Conservation (phyloP, 2,888 invertebrate genomes). For the Phragmatobia fuliginosa region DNA sequence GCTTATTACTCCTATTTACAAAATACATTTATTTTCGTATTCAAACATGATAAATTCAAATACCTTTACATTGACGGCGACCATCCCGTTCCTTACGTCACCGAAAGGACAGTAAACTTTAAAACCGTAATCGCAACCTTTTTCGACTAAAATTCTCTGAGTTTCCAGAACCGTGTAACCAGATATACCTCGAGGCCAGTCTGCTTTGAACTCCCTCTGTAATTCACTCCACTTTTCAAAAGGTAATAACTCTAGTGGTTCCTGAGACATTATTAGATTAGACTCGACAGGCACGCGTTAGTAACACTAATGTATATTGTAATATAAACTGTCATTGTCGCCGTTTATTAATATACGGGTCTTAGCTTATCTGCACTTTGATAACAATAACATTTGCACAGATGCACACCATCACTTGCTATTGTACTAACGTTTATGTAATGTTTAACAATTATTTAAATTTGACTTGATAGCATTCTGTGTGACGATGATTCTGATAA, state of each 20-base stretch:
- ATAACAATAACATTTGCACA: not conserved
- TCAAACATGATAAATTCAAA: slow-evolving; percentile 1
- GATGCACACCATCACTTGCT: not conserved
- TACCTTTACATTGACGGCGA: slow-evolving; percentile 68
- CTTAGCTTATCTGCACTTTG: not conserved
- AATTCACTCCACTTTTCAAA: slow-evolving; percentile 58
- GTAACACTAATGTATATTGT: not conserved
- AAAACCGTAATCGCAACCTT: slow-evolving; percentile 59
- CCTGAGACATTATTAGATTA: slow-evolving; percentile 35
- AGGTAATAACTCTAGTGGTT: slow-evolving; percentile 51
- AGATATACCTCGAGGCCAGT: slow-evolving; percentile 67
- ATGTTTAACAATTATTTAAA: not conserved
- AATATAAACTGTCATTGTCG: not conserved
- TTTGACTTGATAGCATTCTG: not conserved
- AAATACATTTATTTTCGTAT: not conserved
- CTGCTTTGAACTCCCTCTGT: slow-evolving; percentile 48
- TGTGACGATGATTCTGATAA: not conserved
- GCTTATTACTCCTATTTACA: not conserved
- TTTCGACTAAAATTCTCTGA: slow-evolving; percentile 62
- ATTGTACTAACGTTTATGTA: not conserved
- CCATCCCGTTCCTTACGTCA: slow-evolving; percentile 69
- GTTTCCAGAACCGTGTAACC: slow-evolving; percentile 70
- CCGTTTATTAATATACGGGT: not conserved
- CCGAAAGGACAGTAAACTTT: slow-evolving; percentile 76
- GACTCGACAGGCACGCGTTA: not conserved